Base-by-base conservation (phyloP, 2,888 invertebrate species). In the Ochropacha duplaris region DNA sequence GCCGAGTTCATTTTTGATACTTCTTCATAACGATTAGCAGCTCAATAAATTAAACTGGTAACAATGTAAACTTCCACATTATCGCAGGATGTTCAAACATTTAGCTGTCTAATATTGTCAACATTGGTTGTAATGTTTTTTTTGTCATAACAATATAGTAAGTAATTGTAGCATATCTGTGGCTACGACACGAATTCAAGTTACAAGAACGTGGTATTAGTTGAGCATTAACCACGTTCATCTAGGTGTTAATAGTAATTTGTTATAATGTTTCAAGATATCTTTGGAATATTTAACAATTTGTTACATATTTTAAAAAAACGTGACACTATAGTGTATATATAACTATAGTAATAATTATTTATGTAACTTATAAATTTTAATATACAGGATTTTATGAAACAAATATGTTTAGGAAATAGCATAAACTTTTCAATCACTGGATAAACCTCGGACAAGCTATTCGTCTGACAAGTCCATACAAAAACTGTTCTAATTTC, bases 1-100 rank as follows among this genome's bases (percentile, higher is more conserved):
- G 72, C 61, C 73, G 78, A 79, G 69, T 81, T 78, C 75, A 72
- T 69, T 83, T 83, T 78, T 78, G 76, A 72, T 73, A 69, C 68
- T 62, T 65, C 57, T 51, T 59, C 57, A 36, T 39, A 58, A 58
- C 60, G 60, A 54, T 60, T 59, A 57, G 54, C 57, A 57, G 61
- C 57, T 39, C 55, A 69, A 71, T 69, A 69, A 72, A 71, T 70
- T 69, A 65, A 64, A 64, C 66, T 61, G 64, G 63, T 68, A 65
- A 69, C 65, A 70, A 65, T 68, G 66, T 70, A 66, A 70, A 69
- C 68, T 66, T 68, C 62, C 59, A 68, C 58, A 59, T 1, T 49
- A 63, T 66, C 66, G 61, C 74, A 65, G 63, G 65, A 71, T 65
- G 57, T 67, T 64, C 64, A 66, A 68, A 68, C 62, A 71, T 49